A percentile compares a stretch with the other conserved stretches of the same genome.
Conservation (phyloP, 2,797 vertebrate species). For the Gallinago stenura region DNA sequence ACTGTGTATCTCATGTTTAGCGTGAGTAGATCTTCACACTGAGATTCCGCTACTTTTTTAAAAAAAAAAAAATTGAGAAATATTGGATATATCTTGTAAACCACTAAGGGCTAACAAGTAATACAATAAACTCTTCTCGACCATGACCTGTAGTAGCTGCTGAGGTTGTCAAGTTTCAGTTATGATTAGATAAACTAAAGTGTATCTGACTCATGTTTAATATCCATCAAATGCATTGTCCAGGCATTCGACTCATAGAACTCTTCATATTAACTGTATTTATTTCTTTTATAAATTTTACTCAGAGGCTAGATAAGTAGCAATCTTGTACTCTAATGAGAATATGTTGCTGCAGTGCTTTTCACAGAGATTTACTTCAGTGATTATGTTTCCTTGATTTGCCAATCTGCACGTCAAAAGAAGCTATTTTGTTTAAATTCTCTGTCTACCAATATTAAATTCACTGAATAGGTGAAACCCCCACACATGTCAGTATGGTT, state of each 20-base stretch:
- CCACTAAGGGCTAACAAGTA: background rate
- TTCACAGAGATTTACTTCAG: constrained; percentile 45
- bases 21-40: background rate
- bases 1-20: background rate
- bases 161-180: background rate
- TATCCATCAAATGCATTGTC: background rate
- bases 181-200: background rate
- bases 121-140: background rate
- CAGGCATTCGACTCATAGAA: background rate
- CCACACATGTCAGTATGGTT: background rate
- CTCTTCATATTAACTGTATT: constrained; percentile 17
- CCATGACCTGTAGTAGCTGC: background rate
- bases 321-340: constrained; percentile 41
- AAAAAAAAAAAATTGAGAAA: background rate
- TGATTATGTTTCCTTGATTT: constrained; percentile 63
- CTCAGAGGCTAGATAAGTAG: constrained; percentile 18
- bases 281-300: constrained; percentile 40
- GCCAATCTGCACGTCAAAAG: constrained; percentile 67
- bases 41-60: background rate
- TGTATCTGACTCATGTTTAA: background rate
- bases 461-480: background rate
- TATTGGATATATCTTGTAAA: background rate
- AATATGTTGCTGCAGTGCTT: background rate
- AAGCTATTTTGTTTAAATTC: constrained; percentile 55
- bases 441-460: constrained; percentile 33